These are phyloP conservation scores for Allobates femoralis DNA, from an alignment of 2,797 vertebrate species.

Conservation along the genomic window DNA sequence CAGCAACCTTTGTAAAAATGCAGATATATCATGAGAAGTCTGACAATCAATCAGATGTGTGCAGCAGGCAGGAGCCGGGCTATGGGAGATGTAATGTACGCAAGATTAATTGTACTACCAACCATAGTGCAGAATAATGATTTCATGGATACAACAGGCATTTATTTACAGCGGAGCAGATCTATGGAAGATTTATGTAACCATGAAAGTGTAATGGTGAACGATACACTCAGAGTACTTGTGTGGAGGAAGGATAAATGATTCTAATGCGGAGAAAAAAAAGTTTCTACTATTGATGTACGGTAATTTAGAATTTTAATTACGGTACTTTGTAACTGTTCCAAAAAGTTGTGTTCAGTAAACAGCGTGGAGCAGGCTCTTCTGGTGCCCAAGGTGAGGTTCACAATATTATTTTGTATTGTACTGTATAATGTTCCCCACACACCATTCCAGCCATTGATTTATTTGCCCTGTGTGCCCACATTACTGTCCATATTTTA, in stretches of 20 bases:
- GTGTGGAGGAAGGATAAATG: background rate
- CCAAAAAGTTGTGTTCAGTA: background rate
- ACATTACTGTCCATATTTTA: too few relatives aligned
- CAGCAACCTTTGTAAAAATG: constrained; percentile 7
- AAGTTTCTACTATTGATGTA: background rate
- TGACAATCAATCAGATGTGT: constrained; percentile 25
- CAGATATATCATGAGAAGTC: constrained; percentile 10
- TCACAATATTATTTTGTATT: too few relatives aligned
- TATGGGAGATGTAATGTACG: constrained; percentile 4
- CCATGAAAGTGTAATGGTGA: background rate
- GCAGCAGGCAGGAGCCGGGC: constrained; percentile 1
- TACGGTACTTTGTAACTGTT: background rate
- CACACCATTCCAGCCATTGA: too few relatives aligned
- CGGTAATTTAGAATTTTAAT: background rate
- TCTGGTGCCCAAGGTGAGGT: too few relatives aligned
- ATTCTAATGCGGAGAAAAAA: background rate
- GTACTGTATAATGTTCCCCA: too few relatives aligned
- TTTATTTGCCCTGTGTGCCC: too few relatives aligned
- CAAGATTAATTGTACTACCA: constrained; percentile 30
- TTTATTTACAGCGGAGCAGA: constrained; percentile 1
- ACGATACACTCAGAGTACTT: background rate
- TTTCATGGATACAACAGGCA: background rate
- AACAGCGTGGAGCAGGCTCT: too few relatives aligned
- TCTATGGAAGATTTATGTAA: background rate
- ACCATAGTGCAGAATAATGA: background rate